phyloP scores from a whole-genome alignment of 1,140 invertebrate genomes.

The Zaprionus taronus region DNA sequence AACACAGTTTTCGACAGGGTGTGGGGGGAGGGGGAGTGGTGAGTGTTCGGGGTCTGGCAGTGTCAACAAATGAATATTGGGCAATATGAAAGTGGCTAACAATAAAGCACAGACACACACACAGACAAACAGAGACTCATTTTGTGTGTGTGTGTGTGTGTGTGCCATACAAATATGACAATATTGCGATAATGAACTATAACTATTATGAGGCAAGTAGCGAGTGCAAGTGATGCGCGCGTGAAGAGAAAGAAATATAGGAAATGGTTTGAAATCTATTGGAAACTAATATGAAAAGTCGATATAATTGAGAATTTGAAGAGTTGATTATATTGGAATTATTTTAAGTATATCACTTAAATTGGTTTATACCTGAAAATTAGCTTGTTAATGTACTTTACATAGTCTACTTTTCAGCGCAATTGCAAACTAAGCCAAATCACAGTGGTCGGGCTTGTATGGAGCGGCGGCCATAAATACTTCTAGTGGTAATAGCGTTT shows the following conservation, averaged over 20 bases:
- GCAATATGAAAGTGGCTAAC: conserved; percentile 47
- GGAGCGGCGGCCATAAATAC: no score
- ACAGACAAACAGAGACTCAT: background rate
- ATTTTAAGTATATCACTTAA: no score
- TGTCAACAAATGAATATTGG: conserved; percentile 54
- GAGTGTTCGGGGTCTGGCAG: conserved; percentile 11
- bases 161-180: conserved; percentile 30
- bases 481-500: no score
- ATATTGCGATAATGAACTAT: conserved; percentile 52
- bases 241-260: background rate
- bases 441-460: no score
- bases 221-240: conserved; percentile 16
- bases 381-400: no score
- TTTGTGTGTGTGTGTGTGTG: background rate
- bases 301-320: no score
- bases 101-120: conserved; percentile 27
- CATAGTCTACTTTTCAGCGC: background rate
- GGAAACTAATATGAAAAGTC: no score
- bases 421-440: background rate
- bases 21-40: background rate
- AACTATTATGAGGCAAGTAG: conserved; percentile 17
- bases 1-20: conserved; percentile 31
- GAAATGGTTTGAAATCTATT: no score
- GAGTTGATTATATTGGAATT: no score
- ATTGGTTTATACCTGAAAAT: rapidly evolving